Conservation (phyloP, 2,888 invertebrate species). For the Gastracanthus pulcherrimus region DNA sequence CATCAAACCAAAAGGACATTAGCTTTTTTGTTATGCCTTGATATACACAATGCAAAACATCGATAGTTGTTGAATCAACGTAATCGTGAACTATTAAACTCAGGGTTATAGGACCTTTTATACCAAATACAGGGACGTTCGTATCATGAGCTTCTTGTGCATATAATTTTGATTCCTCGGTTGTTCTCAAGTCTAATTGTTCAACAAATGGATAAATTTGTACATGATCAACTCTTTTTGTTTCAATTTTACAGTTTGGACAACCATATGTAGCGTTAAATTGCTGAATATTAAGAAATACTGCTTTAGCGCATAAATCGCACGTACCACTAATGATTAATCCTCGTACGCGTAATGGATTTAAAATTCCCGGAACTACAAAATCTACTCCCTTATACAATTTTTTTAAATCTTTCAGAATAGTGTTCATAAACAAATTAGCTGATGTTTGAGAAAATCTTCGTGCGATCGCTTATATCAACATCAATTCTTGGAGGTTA, state of each 20-base stretch:
- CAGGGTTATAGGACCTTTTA: slow-evolving; percentile 28
- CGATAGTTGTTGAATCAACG: slow-evolving; percentile 2
- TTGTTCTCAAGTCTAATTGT: slow-evolving; percentile 11
- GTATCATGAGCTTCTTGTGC: slow-evolving; percentile 7
- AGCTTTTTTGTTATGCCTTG: slow-evolving; percentile 13
- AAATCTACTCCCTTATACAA: no score
- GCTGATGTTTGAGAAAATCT: no score
- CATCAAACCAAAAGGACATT: slow-evolving; percentile 4
- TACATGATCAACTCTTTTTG: background rate
- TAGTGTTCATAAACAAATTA: no score
- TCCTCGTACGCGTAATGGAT: no score
- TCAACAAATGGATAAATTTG: background rate
- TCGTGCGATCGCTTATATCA: no score
- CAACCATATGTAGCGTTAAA: slow-evolving; percentile 6
- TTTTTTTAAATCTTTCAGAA: no score
- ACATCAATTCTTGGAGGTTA: no score
- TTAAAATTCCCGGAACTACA: no score
- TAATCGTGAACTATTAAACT: background rate
- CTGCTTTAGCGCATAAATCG: slow-evolving; percentile 13
- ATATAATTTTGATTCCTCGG: background rate
- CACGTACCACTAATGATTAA: no score
- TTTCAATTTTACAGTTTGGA: slow-evolving; percentile 8
- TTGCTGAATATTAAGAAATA: slow-evolving; percentile 6
- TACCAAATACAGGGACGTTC: background rate
- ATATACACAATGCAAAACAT: slow-evolving; percentile 23